Evolutionary conservation across 2,113 vertebrate species (phyloP).

Genomic region (Oryzias javanicus): DNA sequence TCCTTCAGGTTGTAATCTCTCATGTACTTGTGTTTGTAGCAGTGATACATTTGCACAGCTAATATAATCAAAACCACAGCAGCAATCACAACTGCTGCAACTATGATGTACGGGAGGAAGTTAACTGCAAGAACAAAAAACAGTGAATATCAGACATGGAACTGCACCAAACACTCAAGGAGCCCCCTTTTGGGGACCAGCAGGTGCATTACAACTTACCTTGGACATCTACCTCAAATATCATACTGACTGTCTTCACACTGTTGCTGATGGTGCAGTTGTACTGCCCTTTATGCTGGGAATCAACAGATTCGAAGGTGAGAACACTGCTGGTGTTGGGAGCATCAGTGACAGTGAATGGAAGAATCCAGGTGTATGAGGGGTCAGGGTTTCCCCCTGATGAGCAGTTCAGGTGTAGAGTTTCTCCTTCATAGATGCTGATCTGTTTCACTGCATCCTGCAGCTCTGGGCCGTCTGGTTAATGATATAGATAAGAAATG

Average conservation of each 20-base stretch:
- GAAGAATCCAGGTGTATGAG: slow-evolving; percentile 22
- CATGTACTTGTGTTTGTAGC: slow-evolving; percentile 13
- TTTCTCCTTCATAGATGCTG: not conserved
- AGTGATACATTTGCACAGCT: fast-evolving
- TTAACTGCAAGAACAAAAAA: slow-evolving; percentile 14
- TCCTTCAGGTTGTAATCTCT: slow-evolving; percentile 40
- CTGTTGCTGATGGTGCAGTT: slow-evolving; percentile 13
- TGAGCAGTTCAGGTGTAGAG: slow-evolving; percentile 35
- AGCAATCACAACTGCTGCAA: fast-evolving
- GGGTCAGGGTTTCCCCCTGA: slow-evolving; percentile 46
- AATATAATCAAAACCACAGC: fast-evolving
- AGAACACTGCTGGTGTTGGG: fast-evolving
- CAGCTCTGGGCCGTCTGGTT: slow-evolving; percentile 22
- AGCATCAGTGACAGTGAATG: fast-evolving
- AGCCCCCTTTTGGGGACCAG: not conserved
- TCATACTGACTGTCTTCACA: fast-evolving
- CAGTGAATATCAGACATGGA: not conserved
- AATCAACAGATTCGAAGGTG: not conserved
- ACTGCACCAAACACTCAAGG: not conserved
- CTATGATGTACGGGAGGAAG: not conserved
- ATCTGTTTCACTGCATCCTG: fast-evolving
- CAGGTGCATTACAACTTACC: slow-evolving; percentile 21
- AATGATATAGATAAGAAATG: not conserved
- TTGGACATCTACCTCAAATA: slow-evolving; percentile 11
- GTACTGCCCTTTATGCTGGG: slow-evolving; percentile 25